These are phyloP conservation scores for Liposcelis brunnea DNA, from an alignment of 2,888 invertebrate species.

Conservation along the genomic window DNA sequence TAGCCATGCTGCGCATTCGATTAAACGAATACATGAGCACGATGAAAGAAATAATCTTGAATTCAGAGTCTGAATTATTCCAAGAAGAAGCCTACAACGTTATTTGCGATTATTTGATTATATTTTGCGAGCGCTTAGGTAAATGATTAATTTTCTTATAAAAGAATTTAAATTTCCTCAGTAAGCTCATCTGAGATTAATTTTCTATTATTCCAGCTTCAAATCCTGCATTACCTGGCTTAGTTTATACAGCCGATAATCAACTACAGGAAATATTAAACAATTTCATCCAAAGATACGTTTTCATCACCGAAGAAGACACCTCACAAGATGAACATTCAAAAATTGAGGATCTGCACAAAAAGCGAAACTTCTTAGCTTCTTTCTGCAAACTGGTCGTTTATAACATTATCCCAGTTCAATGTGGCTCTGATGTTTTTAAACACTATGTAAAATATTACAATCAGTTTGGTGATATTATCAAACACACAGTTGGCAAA, in stretches of 20 bases:
- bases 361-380: slow-evolving; percentile 86
- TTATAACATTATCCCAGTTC: slow-evolving; percentile 89
- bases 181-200: background rate
- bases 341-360: slow-evolving; percentile 92
- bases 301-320: slow-evolving; percentile 84
- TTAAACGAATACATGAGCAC: slow-evolving; percentile 58
- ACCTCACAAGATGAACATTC: slow-evolving; percentile 82
- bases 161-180: background rate
- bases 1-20: slow-evolving; percentile 42
- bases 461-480: slow-evolving; percentile 96
- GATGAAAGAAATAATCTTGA: slow-evolving; percentile 49
- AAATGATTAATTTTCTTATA: slow-evolving; percentile 21
- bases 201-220: slow-evolving; percentile 14
- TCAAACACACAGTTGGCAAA: slow-evolving; percentile 92
- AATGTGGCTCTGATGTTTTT: slow-evolving; percentile 84
- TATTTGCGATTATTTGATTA: slow-evolving; percentile 86
- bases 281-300: slow-evolving; percentile 81
- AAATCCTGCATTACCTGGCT: slow-evolving; percentile 25
- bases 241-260: slow-evolving; percentile 67
- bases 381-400: slow-evolving; percentile 96
- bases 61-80: slow-evolving; percentile 46
- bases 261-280: slow-evolving; percentile 67
- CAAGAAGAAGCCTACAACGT: slow-evolving; percentile 83
- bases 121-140: slow-evolving; percentile 73
- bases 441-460: slow-evolving; percentile 97